Percentiles rank a stretch among this genome's conserved stretches.
Evolutionary conservation across 1,140 invertebrate genomes (phyloP).

Genomic region (Globodera rostochiensis): DNA sequence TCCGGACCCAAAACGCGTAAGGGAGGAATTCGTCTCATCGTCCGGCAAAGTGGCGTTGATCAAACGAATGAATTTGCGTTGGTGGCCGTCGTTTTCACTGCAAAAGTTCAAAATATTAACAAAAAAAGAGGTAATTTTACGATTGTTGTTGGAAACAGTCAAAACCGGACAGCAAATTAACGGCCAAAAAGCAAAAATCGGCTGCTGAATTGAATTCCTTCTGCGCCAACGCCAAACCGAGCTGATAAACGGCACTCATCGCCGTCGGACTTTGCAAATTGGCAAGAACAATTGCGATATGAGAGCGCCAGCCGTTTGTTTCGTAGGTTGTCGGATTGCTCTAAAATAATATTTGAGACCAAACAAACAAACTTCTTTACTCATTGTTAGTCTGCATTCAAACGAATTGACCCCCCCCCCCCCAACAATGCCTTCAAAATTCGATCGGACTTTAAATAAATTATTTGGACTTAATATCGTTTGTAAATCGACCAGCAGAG

Average conservation of each 20-base stretch:
- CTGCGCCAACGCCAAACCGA: slow-evolving; percentile 47
- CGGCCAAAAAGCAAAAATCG: slow-evolving; percentile 57
- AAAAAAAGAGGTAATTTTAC: slow-evolving; percentile 1
- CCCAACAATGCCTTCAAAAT: no score
- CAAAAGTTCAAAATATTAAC: slow-evolving; percentile 10
- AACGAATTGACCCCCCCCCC: no score
- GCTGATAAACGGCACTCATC: slow-evolving; percentile 53
- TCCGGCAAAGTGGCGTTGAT: slow-evolving; percentile 53
- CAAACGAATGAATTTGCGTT: slow-evolving; percentile 37
- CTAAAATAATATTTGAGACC: not conserved
- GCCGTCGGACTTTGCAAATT: slow-evolving; percentile 52
- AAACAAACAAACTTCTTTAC: not conserved
- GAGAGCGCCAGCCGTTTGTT: slow-evolving; percentile 44
- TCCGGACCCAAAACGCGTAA: slow-evolving; percentile 45
- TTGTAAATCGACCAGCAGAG: slow-evolving; percentile 42
- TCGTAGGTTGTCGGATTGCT: slow-evolving; percentile 46
- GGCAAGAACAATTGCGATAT: slow-evolving; percentile 55
- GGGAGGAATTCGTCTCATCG: slow-evolving; percentile 34
- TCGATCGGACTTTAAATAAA: no score
- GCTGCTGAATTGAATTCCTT: slow-evolving; percentile 56
- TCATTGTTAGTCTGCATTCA: no score
- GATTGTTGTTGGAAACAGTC: slow-evolving; percentile 37
- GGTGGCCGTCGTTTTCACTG: slow-evolving; percentile 26
- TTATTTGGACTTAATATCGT: not conserved
- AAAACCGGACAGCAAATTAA: slow-evolving; percentile 49